These are phyloP conservation scores for Oreochromis spilurus DNA, from an alignment of 2,113 vertebrate species.

Conservation along the genomic window DNA sequence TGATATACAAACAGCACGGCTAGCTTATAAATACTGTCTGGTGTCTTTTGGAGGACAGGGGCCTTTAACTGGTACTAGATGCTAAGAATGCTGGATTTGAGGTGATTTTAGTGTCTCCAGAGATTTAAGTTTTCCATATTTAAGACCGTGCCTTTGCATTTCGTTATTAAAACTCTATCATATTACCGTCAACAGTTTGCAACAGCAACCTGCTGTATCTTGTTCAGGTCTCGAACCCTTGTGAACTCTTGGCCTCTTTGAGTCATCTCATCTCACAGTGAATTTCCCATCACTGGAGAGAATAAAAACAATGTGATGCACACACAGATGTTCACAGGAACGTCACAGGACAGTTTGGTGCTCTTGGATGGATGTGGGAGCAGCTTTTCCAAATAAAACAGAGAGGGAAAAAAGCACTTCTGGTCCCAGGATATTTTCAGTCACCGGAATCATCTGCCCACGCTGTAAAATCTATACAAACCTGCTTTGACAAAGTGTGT, in stretches of 20 bases:
- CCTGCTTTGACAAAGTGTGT: background rate
- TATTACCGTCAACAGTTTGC: background rate
- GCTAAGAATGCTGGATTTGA: background rate
- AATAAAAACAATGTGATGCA: background rate
- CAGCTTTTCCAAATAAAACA: background rate
- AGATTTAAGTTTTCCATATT: background rate
- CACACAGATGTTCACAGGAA: background rate
- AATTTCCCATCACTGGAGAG: background rate
- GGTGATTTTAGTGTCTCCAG: background rate
- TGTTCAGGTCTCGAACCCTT: background rate
- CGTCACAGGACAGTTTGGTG: background rate
- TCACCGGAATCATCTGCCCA: background rate
- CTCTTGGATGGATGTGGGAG: background rate
- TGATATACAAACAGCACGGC: background rate
- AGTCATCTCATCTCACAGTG: background rate
- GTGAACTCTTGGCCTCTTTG: background rate
- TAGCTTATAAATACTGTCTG: background rate
- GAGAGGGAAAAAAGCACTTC: accelerated
- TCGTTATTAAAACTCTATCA: background rate
- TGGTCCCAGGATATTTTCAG: background rate
- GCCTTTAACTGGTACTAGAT: background rate
- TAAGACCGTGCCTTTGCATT: background rate
- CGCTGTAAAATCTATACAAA: background rate
- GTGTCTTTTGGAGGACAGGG: background rate
- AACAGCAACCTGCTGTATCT: background rate